Percentiles rank a stretch among this genome's conserved stretches.
phyloP scores from a whole-genome alignment of 2,888 invertebrate species.

The Lochmaea crataegi region DNA sequence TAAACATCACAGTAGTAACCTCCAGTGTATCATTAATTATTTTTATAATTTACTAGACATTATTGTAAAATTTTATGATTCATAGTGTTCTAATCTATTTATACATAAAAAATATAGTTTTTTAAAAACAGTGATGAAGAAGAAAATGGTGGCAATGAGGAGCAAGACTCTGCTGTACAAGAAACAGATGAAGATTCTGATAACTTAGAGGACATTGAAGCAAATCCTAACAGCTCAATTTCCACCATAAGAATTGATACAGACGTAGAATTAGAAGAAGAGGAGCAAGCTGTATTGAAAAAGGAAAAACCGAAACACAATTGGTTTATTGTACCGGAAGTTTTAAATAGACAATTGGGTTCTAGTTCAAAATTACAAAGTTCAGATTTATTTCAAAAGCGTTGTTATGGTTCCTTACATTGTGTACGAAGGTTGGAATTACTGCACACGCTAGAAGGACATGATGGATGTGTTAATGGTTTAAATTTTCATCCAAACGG shows the following conservation, averaged over 20 bases:
- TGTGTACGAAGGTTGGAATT: constrained; percentile 85
- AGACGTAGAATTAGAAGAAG: too few species aligned
- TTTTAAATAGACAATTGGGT: constrained; percentile 75
- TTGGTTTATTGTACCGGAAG: constrained; percentile 74
- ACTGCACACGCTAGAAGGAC: constrained; percentile 80
- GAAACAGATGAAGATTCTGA: too few species aligned
- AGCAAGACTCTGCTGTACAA: constrained; percentile 41
- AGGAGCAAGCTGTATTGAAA: constrained; percentile 63
- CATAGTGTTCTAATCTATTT: too few species aligned
- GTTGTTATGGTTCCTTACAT: constrained; percentile 85
- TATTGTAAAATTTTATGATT: too few species aligned
- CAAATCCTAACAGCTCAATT: too few species aligned
- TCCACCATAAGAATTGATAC: too few species aligned
- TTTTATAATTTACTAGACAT: too few species aligned
- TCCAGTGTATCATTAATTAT: too few species aligned
- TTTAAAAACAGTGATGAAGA: constrained; percentile 39
- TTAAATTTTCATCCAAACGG: constrained; percentile 88
- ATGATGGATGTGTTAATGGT: constrained; percentile 92
- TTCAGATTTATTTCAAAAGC: constrained; percentile 62
- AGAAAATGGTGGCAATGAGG: constrained; percentile 19
- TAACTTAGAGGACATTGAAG: too few species aligned
- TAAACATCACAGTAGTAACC: too few species aligned
- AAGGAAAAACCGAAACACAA: constrained; percentile 75
- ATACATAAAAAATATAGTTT: too few species aligned
- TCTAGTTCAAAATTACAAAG: constrained; percentile 60